Evolutionary conservation across 2,888 invertebrate species (phyloP), one percentile per base, ranked within the genome.

Genomic region (Xiphydria camelus): DNA sequence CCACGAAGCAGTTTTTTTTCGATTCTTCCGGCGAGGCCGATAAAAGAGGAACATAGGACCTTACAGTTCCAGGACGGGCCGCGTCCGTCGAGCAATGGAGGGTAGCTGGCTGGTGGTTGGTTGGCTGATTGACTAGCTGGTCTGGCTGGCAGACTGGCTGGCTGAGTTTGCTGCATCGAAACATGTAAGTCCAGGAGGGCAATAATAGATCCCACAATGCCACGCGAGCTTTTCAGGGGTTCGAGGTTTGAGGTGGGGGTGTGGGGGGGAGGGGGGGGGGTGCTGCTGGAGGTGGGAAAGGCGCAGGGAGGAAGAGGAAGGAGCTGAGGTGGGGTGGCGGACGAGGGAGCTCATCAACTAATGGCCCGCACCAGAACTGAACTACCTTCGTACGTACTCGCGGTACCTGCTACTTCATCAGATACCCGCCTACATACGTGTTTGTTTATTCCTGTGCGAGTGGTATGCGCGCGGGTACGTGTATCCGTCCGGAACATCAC

Each of bases 301-400:
- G 26, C 14, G 23, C 29, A 32, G 38, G 41, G 21, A 17, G 31
- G 26, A 33, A 18, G 29, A 40, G 41, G 47, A 37, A 53, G 41
- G 25, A 34, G 46, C 52, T 47, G 50, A 35, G 42, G 56, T 49
- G 53, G 56, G 51, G 61, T 51, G 55, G 58, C 61, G 64, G 34
- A 59, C 60, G 63, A 57, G 66, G 59, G 56, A 69, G 66, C 73
- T 75, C 74, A 75, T 75, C 75, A 75, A 73, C 75, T 75, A 75
- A 75, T 75, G 74, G 75, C 66, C 73, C 73, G 68, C 64, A 70
- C 70, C 70, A 70, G 70, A 73, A 71, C 69, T 66, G 63, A 70
- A 66, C 68, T 66, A 55, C 53, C 57, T 53, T 54, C 55, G 49
- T 53, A 53, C 57, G 55, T 47, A 48, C 57, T 57, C 59, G 53